Conservation (phyloP, 92 coral and sea anemone genomes). For the Muricea muricata region DNA sequence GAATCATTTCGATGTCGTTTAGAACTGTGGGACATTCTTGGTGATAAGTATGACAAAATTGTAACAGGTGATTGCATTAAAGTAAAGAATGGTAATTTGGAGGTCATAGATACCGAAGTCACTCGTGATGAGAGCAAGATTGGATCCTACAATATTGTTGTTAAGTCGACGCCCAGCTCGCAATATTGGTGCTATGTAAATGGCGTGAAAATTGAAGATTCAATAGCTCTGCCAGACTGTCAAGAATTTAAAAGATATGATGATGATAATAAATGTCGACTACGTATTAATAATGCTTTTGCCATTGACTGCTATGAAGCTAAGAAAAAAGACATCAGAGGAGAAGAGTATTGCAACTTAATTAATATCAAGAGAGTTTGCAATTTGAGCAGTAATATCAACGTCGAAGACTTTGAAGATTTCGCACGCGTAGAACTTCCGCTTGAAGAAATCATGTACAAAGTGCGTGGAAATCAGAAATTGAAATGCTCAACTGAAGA, state of each 20-base stretch:
- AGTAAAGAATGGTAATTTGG: neutral
- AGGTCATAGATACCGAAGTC: neutral
- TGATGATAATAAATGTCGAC: neutral
- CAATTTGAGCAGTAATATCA: neutral
- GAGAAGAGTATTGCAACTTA: slow-evolving; percentile 32
- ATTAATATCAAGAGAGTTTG: slow-evolving; percentile 42
- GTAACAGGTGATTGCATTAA: neutral
- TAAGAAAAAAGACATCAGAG: slow-evolving; percentile 16
- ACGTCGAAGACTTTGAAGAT: neutral
- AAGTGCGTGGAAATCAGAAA: neutral
- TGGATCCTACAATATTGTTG: neutral
- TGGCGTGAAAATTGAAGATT: neutral
- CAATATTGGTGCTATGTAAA: slow-evolving; percentile 6
- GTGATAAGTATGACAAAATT: neutral
- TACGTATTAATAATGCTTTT: neutral
- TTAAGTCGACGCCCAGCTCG: too few species aligned
- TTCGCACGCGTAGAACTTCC: neutral
- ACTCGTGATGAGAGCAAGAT: neutral
- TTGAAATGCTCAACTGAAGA: neutral
- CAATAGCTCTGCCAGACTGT: neutral
- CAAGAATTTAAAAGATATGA: neutral
- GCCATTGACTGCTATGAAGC: slow-evolving; percentile 21
- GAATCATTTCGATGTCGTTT: slow-evolving; percentile 4
- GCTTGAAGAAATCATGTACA: neutral
- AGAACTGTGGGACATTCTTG: neutral